phyloP scores from a whole-genome alignment of 2,113 vertebrate genomes.

The Chloropsis hardwickii region DNA sequence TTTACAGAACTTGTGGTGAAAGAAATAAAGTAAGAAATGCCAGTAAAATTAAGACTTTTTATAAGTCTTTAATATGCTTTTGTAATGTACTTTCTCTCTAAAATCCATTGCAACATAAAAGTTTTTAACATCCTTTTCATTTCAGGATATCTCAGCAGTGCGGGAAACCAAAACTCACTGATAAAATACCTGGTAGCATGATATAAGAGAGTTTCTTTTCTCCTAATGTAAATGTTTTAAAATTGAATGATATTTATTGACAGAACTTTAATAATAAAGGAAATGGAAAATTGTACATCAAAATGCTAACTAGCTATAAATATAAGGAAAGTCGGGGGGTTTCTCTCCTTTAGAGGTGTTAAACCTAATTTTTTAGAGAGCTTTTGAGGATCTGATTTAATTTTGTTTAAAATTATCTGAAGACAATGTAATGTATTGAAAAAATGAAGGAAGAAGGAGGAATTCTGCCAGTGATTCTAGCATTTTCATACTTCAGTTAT shows the following conservation, averaged over 20 bases:
- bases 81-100: neutral
- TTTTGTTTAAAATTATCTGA: conserved; percentile 18
- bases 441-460: neutral
- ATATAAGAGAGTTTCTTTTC: neutral
- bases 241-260: neutral
- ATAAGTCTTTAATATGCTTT: neutral
- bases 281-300: neutral
- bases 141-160: neutral
- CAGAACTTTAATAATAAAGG: neutral
- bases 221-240: neutral
- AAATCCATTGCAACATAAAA: neutral
- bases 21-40: neutral
- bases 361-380: neutral
- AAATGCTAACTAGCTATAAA: neutral
- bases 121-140: neutral
- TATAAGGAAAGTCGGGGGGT: fast-evolving
- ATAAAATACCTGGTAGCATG: neutral
- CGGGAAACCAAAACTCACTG: neutral
- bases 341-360: neutral
- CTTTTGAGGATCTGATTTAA: neutral
- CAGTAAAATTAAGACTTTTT: neutral
- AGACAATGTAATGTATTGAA: neutral
- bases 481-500: neutral
- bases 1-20: neutral
- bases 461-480: neutral